Evolutionary conservation across 2,797 vertebrate species (phyloP).

Genomic region (Dermochelys coriacea): DNA sequence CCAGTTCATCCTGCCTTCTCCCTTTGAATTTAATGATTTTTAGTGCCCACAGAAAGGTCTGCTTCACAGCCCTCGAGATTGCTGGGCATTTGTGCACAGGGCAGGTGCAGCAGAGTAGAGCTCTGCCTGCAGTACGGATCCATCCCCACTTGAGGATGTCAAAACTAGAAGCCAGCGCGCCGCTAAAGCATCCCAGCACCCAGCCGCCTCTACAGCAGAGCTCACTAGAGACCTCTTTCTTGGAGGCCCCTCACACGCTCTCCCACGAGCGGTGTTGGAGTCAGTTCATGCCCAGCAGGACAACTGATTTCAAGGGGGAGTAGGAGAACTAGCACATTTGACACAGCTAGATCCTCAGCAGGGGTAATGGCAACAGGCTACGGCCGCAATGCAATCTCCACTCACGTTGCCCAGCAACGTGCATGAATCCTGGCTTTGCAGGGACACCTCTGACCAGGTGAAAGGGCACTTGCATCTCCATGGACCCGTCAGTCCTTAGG

Average conservation of each 20-base stretch:
- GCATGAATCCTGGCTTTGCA: rapidly evolving
- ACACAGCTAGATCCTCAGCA: rapidly evolving
- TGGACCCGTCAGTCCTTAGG: too few species aligned
- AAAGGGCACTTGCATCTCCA: too few species aligned
- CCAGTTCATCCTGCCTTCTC: slow-evolving; percentile 10
- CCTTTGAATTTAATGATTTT: neutral
- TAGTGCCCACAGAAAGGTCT: neutral
- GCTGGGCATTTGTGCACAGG: slow-evolving; percentile 18
- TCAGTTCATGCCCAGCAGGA: too few species aligned
- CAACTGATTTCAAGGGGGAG: too few species aligned
- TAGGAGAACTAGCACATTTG: neutral
- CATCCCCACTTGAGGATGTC: neutral
- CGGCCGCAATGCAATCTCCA: rapidly evolving
- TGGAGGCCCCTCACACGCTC: rapidly evolving
- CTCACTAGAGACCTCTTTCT: neutral
- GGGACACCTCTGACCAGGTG: too few species aligned
- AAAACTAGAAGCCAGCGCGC: too few species aligned
- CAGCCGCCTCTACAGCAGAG: neutral
- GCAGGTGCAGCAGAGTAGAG: neutral
- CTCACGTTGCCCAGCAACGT: rapidly evolving
- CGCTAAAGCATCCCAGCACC: neutral
- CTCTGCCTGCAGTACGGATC: neutral
- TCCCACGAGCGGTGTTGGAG: neutral
- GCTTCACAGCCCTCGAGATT: neutral
- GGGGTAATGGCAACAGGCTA: rapidly evolving